These are phyloP conservation scores for Trichosurus vulpecula DNA, from an alignment of 2,797 vertebrate species.

Conservation along the genomic window DNA sequence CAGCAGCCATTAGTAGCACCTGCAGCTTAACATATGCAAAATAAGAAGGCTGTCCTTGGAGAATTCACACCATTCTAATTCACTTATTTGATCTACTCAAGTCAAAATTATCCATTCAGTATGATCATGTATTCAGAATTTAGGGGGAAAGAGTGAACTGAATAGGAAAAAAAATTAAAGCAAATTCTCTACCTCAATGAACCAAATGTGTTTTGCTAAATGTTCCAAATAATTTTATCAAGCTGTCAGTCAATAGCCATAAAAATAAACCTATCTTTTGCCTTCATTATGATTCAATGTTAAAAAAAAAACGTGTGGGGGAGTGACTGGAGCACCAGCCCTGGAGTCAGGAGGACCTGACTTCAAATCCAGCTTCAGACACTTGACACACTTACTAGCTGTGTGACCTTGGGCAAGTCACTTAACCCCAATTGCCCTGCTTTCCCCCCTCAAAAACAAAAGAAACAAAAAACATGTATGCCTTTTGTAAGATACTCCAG, in stretches of 20 bases:
- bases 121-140: not conserved
- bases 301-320: too few species aligned
- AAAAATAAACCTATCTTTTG: conserved; percentile 36
- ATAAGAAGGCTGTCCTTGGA: not conserved
- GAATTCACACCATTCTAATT: not conserved
- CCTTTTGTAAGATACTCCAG: not conserved
- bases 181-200: not conserved
- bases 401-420: too few species aligned
- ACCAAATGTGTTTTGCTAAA: not conserved
- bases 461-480: too few species aligned
- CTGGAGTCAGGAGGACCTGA: too few species aligned
- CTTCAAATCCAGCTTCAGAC: too few species aligned
- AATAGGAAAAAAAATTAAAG: conserved; percentile 53
- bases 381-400: too few species aligned
- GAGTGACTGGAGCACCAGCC: too few species aligned
- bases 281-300: conserved; percentile 48
- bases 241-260: conserved; percentile 11
- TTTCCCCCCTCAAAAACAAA: too few species aligned
- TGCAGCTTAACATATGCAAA: not conserved
- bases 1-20: not conserved
- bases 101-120: not conserved
- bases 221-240: conserved; percentile 28
- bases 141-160: not conserved
- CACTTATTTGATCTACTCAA: not conserved
- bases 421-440: too few species aligned